Percentiles rank a stretch among this genome's conserved stretches.
These are phyloP conservation scores for Psittacus erithacus DNA, from an alignment of 2,113 vertebrate genomes.

Conservation along the genomic window DNA sequence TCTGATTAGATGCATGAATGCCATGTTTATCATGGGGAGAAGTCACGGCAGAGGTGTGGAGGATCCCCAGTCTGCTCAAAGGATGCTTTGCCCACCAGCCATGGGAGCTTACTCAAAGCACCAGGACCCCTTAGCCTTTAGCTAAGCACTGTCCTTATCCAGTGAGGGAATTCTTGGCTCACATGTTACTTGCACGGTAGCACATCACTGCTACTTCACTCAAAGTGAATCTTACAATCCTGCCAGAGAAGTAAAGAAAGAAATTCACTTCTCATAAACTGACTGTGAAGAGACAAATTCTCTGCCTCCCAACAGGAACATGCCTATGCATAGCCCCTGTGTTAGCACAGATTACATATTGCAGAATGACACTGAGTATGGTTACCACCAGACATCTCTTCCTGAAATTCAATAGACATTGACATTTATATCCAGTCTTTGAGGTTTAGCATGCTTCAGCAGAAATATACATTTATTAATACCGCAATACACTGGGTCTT, in stretches of 20 bases:
- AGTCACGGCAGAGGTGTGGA: accelerated
- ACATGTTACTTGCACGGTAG: background rate
- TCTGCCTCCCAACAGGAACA: conserved; percentile 1
- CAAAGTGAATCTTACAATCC: conserved; percentile 21
- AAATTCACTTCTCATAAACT: conserved; percentile 34
- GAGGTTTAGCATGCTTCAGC: conserved; percentile 42
- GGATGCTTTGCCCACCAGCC: background rate
- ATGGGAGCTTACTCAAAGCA: background rate
- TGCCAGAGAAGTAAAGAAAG: background rate
- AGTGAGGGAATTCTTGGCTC: background rate
- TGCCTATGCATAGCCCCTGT: conserved; percentile 31
- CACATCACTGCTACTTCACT: background rate
- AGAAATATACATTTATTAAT: conserved; percentile 49
- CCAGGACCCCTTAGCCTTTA: background rate
- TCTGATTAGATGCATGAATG: background rate
- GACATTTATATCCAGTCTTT: conserved; percentile 54
- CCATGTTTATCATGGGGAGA: accelerated
- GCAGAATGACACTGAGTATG: background rate
- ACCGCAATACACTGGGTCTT: background rate
- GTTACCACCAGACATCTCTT: background rate
- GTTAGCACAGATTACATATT: conserved; percentile 39
- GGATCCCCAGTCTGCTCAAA: background rate
- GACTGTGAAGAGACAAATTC: conserved; percentile 49
- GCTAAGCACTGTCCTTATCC: background rate
- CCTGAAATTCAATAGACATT: conserved; percentile 46